These are phyloP conservation scores for Bradypodion ventrale DNA, from an alignment of 2,797 vertebrate genomes.

Conservation along the genomic window DNA sequence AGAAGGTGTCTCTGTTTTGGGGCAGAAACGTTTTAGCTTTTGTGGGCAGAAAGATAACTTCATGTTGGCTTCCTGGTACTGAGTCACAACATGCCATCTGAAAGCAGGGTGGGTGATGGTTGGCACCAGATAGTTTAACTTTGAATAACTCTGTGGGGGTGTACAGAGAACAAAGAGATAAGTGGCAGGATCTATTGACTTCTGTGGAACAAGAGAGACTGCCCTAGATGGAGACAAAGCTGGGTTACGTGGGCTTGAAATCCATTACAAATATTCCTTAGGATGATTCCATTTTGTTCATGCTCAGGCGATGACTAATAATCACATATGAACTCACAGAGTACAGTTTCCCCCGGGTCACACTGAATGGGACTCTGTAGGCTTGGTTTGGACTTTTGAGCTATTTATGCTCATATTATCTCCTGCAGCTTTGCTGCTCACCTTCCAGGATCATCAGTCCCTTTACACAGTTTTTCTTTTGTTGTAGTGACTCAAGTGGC, in stretches of 20 bases:
- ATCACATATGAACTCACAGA: not conserved
- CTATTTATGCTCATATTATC: not conserved
- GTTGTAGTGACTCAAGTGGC: not conserved
- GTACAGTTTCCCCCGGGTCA: not conserved
- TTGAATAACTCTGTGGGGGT: slow-evolving; percentile 20
- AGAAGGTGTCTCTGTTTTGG: not conserved
- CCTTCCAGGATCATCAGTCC: not conserved
- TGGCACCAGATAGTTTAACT: slow-evolving; percentile 18
- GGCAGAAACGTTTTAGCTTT: slow-evolving; percentile 10
- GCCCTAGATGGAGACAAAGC: slow-evolving; percentile 10
- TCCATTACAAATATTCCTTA: not conserved
- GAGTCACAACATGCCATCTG: slow-evolving; percentile 30
- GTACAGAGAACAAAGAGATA: slow-evolving; percentile 22
- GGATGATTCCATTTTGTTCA: slow-evolving; percentile 11
- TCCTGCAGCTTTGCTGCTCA: not conserved
- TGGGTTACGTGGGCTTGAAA: not conserved
- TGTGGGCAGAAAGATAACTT: slow-evolving; percentile 23
- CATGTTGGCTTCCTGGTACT: slow-evolving; percentile 31
- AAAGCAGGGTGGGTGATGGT: slow-evolving; percentile 20
- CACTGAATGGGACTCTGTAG: not conserved
- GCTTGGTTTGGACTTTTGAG: not conserved
- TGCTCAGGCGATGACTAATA: not conserved
- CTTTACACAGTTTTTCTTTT: not conserved
- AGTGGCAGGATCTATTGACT: slow-evolving; percentile 20
- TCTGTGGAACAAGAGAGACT: not conserved